phyloP scores from a whole-genome alignment of 2,797 vertebrate genomes.

The Poecilia picta region DNA sequence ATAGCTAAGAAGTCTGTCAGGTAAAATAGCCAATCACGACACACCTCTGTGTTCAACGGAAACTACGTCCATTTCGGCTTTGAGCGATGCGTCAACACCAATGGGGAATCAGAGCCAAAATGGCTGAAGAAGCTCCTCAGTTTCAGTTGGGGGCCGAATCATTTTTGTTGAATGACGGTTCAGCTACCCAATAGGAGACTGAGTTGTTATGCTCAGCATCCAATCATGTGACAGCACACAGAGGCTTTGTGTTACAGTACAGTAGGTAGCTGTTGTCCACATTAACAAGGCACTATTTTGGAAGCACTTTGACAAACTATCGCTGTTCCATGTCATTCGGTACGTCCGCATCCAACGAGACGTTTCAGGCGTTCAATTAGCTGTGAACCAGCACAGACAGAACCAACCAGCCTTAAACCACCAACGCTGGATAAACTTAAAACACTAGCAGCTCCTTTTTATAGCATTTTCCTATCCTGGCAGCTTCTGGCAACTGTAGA shows the following conservation, averaged over 20 bases:
- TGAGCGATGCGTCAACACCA: rapidly evolving
- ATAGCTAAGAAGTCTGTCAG: slow-evolving; percentile 38
- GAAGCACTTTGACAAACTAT: slow-evolving; percentile 75
- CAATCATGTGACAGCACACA: slow-evolving; percentile 58
- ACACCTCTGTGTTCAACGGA: not conserved
- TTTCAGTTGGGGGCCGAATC: slow-evolving; percentile 13
- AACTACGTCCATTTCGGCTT: slow-evolving; percentile 65
- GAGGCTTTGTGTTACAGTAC: slow-evolving; percentile 60
- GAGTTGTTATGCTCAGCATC: slow-evolving; percentile 20
- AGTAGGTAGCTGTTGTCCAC: slow-evolving; percentile 60
- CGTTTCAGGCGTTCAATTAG: slow-evolving; percentile 34
- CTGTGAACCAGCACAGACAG: slow-evolving; percentile 53
- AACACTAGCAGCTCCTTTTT: slow-evolving; percentile 41
- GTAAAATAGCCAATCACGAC: slow-evolving; percentile 57
- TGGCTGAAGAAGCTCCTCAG: slow-evolving; percentile 46
- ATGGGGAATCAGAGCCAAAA: slow-evolving; percentile 65
- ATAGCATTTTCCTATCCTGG: slow-evolving; percentile 35
- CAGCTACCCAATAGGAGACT: slow-evolving; percentile 49
- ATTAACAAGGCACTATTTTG: slow-evolving; percentile 77
- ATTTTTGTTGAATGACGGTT: slow-evolving; percentile 28
- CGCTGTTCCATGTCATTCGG: slow-evolving; percentile 61
- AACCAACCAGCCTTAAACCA: slow-evolving; percentile 43
- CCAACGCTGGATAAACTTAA: slow-evolving; percentile 54
- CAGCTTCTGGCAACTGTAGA: slow-evolving; percentile 35
- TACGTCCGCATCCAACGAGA: slow-evolving; percentile 53